Base-by-base conservation (phyloP, 2,797 vertebrate genomes). In the Ctenochaetus hawaiiensis region DNA sequence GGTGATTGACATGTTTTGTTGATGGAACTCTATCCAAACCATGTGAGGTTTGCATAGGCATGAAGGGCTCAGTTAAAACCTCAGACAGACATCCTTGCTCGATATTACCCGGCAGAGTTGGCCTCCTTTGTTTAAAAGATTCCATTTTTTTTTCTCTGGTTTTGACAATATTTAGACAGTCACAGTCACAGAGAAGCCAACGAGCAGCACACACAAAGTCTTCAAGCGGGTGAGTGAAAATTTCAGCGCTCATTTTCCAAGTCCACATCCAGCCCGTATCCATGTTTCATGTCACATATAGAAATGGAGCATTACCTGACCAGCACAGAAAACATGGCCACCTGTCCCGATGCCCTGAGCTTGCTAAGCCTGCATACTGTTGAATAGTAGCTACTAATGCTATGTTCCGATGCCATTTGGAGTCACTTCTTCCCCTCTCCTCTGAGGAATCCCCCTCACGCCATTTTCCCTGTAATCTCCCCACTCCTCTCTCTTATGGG, bases 401-500 rank as follows among this genome's bases (percentile, higher is more conserved):
- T 89, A 67, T 93, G 92, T 92, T 93, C 93, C 91, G 87, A 91
- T 94, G 91, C 90, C 89, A 90, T 93, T 91, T 67, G 86, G 94
- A 94, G 93, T 94, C 92, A 93, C 83, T 87, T 80, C 90, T 88
- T 87, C 87, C 79, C 87, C 75, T 89, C 85, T 88, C 81, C 82
- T 78, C 65, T 53, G 78, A 90, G 88, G 87, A 89, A 90, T 90
- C 91, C 88, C 90, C 91, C 83, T 90, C 66, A 70, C 89, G 72
- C 91, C 91, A 91, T 92, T 91, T 91, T 82, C 85, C 87, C 94
- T 93, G 91, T 95, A 95, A 95, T 95, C 94, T 93, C 92, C 87
- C 91, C 83, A 82, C 90, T 92, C 83, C 84, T 91, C 88, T 89
- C 82, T 94, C 93, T 95, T 93, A 84, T 93, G 87, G 89, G 94